Base-by-base conservation (phyloP, 2,797 vertebrate species). In the Sebastes oblongus region DNA sequence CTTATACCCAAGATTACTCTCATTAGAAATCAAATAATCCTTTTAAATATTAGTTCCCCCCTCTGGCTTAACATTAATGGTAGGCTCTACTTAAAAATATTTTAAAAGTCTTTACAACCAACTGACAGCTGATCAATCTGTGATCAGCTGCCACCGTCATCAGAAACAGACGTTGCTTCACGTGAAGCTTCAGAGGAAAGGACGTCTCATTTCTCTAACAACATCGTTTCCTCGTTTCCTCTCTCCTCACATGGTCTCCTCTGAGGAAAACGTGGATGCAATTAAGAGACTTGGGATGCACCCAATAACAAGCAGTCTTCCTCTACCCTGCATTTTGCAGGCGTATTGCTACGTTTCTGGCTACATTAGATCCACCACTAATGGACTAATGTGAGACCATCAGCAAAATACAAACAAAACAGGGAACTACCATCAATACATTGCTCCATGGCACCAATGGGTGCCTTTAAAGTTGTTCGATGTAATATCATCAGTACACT, bases 241-340 rank as follows among this genome's bases (percentile, higher is more conserved):
- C 42, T 46, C 0, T 46, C 42, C 39, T 42, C 39, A 0, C 39
- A 42, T 16, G 39, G 0, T 16, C 14, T 42, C 39, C 6, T 42
- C 13, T 46, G 16, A 46, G 42, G 42, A 18, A 46, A 46, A 46
- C 42, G 42, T 46, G 42, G 7, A 46, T 8, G 42, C 42, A 46
- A 18, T 46, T 20, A 46, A 46, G 42, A 46, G 42, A 46, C 1
- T 46, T 18, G 42, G 42, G 42, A 46, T 46, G 1, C 42, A 46
- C 42, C 16, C 42, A 46, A n/a, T 67, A 67, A 11, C 65, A 30
- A 13, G 29, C 29, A 30, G 59, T 20, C 58, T 60, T 60, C 24
- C 22, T 0, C 16, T 39, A 12, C 16, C 0, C 14, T 30, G 27
- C 8, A 1, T 52, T 52, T 52, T n/a, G 50, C 50, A 0, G 0